Conservation (phyloP, 1,140 invertebrate species). For the Danaus melanippus region DNA sequence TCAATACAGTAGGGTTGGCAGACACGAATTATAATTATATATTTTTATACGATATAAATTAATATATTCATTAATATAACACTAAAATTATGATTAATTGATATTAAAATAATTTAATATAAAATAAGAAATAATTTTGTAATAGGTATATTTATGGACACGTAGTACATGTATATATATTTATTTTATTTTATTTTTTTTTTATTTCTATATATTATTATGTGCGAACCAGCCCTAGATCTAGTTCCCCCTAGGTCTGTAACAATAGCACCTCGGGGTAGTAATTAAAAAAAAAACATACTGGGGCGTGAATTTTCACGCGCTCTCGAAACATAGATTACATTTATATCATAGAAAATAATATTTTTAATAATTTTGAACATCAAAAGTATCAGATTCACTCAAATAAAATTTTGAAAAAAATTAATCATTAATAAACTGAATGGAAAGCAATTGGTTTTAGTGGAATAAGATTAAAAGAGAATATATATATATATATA, state of each 20-base stretch:
- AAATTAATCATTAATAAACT: too few relatives aligned
- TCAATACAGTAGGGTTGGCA: slow-evolving; percentile 25
- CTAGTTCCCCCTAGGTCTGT: slow-evolving; percentile 47
- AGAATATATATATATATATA: too few relatives aligned
- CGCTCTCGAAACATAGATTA: slow-evolving; percentile 28
- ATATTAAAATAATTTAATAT: neutral
- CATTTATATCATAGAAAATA: too few relatives aligned
- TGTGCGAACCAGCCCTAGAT: slow-evolving; percentile 33
- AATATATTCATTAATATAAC: slow-evolving; percentile 1
- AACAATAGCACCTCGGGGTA: slow-evolving; percentile 53
- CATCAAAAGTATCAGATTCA: too few relatives aligned
- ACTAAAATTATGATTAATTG: neutral
- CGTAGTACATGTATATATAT: too few relatives aligned
- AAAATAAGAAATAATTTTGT: too few relatives aligned
- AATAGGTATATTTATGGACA: too few relatives aligned
- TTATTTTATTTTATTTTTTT: neutral
- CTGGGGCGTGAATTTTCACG: slow-evolving; percentile 52
- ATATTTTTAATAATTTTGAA: too few relatives aligned
- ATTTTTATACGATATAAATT: slow-evolving; percentile 4
- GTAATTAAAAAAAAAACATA: slow-evolving; percentile 53
- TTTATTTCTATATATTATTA: neutral
- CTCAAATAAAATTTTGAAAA: too few relatives aligned
- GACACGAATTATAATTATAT: neutral
- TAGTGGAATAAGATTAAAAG: too few relatives aligned
- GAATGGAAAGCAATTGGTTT: too few relatives aligned